Evolutionary conservation across 2,888 invertebrate species (phyloP), one percentile per base, ranked within the genome.

Genomic region (Chromoteleia sp.): DNA sequence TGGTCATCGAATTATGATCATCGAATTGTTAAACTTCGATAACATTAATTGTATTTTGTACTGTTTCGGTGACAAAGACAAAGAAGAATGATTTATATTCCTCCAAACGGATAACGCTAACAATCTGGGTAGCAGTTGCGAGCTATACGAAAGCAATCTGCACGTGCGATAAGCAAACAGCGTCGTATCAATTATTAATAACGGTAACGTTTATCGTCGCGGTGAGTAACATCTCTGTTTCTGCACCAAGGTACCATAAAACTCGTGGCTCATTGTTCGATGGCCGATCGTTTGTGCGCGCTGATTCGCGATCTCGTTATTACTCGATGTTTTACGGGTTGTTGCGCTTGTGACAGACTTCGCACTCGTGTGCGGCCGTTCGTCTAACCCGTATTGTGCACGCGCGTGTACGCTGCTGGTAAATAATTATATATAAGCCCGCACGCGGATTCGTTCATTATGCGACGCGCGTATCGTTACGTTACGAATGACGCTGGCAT

Each of bases 291-390:
- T 54, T 73, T 58, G 61, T 56, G 45, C 80, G 76, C 82, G 85
- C 77, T 84, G 84, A 85, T 86, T 86, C 85, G 84, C 82, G 85
- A 86, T 86, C 85, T 87, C 87, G 85, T 87, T 87, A 87, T 86
- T 86, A 84, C 83, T 79, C 83, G 84, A 84, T 85, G 84, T 85
- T 88, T 87, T 84, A 87, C 85, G 86, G 87, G 83, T 87, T 85
- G 87, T 85, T 86, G 85, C 87, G 86, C 84, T 86, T 85, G 84
- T 84, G 86, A 86, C 85, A 82, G 82, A 85, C 86, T 84, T 79
- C 61, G 43, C 73, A 68, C 73, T 79, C 52, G 78, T 67, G 71
- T 73, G 78, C 58, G 77, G 71, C 43, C 78, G 78, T 73, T 73
- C 59, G 67, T 73, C 79, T 79, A 73, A 67, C 67, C 54, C 59